Conservation (phyloP, 1,140 invertebrate species). For the Musca domestica region DNA sequence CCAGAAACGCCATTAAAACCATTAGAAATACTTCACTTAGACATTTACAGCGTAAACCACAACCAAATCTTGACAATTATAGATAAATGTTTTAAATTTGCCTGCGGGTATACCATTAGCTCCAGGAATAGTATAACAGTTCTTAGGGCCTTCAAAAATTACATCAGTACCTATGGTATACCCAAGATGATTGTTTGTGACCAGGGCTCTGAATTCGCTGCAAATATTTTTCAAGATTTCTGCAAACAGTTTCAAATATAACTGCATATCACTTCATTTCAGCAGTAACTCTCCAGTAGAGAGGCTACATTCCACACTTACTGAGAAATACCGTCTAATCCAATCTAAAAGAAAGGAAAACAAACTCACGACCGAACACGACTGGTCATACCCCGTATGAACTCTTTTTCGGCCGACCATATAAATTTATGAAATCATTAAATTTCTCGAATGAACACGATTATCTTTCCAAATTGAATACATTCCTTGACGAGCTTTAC, state of each 20-base stretch:
- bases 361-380: background rate
- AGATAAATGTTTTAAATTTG: conserved; percentile 26
- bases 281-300: background rate
- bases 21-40: conserved; percentile 23
- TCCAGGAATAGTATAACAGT: conserved; percentile 1
- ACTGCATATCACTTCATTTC: conserved; percentile 18
- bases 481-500: background rate
- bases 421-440: too few relatives aligned
- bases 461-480: too few relatives aligned
- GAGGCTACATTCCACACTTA: conserved; percentile 15
- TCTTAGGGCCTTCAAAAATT: background rate
- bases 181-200: conserved; percentile 17
- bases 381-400: background rate
- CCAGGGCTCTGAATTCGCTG: conserved; percentile 9
- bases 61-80: conserved; percentile 24
- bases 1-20: conserved; percentile 20
- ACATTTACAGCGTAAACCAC: conserved; percentile 16
- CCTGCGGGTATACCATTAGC: background rate
- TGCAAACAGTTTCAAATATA: conserved; percentile 15
- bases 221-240: conserved; percentile 23
- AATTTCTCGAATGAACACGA: too few relatives aligned
- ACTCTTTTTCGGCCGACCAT: too few relatives aligned
- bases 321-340: conserved; percentile 19
- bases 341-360: background rate
- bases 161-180: background rate